Evolutionary conservation across 2,888 invertebrate genomes (phyloP), one percentile per base, ranked within the genome.

Genomic region (Cordilura impudica): DNA sequence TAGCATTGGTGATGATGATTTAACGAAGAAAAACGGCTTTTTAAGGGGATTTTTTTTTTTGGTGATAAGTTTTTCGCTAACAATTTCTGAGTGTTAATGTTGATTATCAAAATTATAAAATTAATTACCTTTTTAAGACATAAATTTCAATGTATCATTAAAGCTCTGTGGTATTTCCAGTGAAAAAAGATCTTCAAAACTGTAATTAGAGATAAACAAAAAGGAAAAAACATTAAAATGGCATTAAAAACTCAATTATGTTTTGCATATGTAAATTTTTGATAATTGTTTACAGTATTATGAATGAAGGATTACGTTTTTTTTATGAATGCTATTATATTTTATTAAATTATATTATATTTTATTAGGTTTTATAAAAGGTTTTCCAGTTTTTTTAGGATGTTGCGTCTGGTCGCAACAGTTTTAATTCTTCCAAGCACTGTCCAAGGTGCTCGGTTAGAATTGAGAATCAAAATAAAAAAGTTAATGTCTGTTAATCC

Each of bases 41-140:
- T 71, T 26, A 56, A 79, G 70, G 47, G 74, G 39, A 19, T 54
- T 45, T 56, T 43, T 60, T 65, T 49, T 47, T 23, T 16, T 39
- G 49, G 23, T 63, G 58, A 54, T 71, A 54, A 72, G 35, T 76
- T 76, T 58, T 16, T 51, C 43, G 29, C 53, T 12, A 54, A 51
- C 39, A 60, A 14, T 7, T 10, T 16, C 47, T 8, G 31, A 53
- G 3, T 6, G 29, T 31, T 39, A 54, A 69, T 49, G 19, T 65
- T 74, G 21, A 16, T 78, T 60, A 61, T 49, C 51, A 65, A 53
- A 35, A 63, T 60, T 8, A 14, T 49, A 56, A 35, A 66, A 66
- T 67, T 75, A 67, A 71, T 75, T 79, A 79, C 79, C 79, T 79
- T 79, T 74, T 61, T 63, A 79, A 71, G 71, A 67, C 51, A 71